Evolutionary conservation across 23 tunicate genomes (phyloP).

Genomic region (Diplosoma virens): DNA sequence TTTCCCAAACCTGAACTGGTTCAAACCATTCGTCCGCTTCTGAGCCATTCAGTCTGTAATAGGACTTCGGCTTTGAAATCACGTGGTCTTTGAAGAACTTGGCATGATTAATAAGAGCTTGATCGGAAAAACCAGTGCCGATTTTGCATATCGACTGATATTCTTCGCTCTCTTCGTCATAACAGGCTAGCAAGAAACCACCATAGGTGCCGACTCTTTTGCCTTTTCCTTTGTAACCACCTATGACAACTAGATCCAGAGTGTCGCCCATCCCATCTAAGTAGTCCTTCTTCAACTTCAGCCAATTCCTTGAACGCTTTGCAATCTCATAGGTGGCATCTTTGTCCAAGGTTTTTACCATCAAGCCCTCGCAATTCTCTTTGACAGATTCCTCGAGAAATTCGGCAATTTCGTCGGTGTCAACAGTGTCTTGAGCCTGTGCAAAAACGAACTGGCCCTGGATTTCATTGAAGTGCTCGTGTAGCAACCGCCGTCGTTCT

Average conservation of each 20-base stretch:
- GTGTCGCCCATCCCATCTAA: conserved; percentile 98
- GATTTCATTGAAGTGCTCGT: conserved; percentile 42
- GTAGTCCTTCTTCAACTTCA: conserved; percentile 98
- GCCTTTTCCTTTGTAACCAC: conserved; percentile 92
- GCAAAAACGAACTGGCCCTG: conserved; percentile 92
- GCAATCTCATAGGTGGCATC: conserved; percentile 98
- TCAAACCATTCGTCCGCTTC: conserved; percentile 96
- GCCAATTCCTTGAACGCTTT: conserved; percentile 95
- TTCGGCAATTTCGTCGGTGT: conserved; percentile 80
- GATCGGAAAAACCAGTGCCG: conserved; percentile 98
- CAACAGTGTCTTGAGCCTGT: conserved; percentile 68
- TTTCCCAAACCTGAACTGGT: conserved; percentile 98
- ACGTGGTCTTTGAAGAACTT: conserved; percentile 75
- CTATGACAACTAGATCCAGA: conserved; percentile 92
- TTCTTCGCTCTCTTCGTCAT: conserved; percentile 97
- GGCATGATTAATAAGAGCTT: conserved; percentile 62
- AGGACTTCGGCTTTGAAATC: conserved; percentile 70
- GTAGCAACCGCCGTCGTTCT: conserved; percentile 65
- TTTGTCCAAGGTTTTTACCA: conserved; percentile 91
- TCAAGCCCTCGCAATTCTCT: conserved; percentile 95
- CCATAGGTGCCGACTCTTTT: conserved; percentile 93
- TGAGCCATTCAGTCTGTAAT: conserved; percentile 83
- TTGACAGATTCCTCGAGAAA: conserved; percentile 82
- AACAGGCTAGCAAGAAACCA: conserved; percentile 86
- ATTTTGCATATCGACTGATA: conserved; percentile 98